Evolutionary conservation across 2,888 invertebrate genomes (phyloP).

Genomic region (Cephus pulcher): DNA sequence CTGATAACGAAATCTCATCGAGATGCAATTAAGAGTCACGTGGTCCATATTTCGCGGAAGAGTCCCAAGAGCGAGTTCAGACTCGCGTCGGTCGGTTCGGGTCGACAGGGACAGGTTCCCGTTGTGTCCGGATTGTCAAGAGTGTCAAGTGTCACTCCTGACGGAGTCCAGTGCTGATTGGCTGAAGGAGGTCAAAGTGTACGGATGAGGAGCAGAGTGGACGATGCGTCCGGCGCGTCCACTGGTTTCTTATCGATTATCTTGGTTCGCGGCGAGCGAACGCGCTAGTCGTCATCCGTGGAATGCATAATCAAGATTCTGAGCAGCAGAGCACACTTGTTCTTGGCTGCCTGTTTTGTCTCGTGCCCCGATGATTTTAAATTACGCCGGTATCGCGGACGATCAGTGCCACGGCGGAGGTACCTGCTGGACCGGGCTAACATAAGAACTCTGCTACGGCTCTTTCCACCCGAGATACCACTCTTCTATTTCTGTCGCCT

Average conservation of each 20-base stretch:
- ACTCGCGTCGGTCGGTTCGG: too few species aligned
- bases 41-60: too few species aligned
- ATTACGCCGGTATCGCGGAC: constrained; percentile 56
- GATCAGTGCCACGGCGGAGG: constrained; percentile 54
- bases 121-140: too few species aligned
- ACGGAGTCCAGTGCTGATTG: too few species aligned
- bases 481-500: constrained; percentile 23
- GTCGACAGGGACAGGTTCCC: too few species aligned
- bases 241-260: constrained; percentile 1
- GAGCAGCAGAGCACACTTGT: constrained; percentile 51
- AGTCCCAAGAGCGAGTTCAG: too few species aligned
- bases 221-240: too few species aligned
- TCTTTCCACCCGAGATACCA: constrained; percentile 45
- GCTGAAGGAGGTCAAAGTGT: too few species aligned
- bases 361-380: constrained; percentile 60
- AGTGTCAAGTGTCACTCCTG: too few species aligned
- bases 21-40: too few species aligned
- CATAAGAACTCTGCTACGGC: constrained; percentile 36
- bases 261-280: constrained; percentile 4
- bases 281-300: constrained; percentile 43
- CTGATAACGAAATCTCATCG: too few species aligned
- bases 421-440: constrained; percentile 47
- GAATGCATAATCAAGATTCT: constrained; percentile 60
- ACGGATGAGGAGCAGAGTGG: too few species aligned
- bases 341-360: constrained; percentile 55